Evolutionary conservation across 2,888 invertebrate genomes (phyloP), one percentile per base, ranked within the genome.

Genomic region (Phlogophora meticulosa): DNA sequence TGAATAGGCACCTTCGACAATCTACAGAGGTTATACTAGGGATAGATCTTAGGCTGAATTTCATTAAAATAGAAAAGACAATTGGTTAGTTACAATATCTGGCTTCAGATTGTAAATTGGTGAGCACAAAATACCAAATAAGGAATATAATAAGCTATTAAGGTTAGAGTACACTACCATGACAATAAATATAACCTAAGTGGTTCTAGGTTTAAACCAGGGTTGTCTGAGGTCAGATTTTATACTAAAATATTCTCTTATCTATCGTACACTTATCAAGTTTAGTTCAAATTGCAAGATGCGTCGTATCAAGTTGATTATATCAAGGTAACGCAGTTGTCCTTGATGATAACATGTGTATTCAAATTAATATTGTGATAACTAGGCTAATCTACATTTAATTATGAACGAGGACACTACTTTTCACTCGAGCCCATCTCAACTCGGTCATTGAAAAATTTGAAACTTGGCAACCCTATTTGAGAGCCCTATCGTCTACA

Each of bases 401-500:
- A 3, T 45, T 51, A 28, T 20, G 3, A 43, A 38, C 13, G 17
- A 22, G 4, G 11, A 28, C 11, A 4, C 10, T 49, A 20, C 13
- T 72, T 38, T 28, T 45, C 22, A 38, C 1, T 3, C 22, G 56
- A 20, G 17, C 45, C 20, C 28, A 7, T 40, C 11, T 22, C 24
- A 72, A 51, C 5, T 52, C 38, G 24, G 40, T 42, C 32, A 32
- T 38, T 55, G 55, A 49, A 65, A 55, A 76, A 9, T 63, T 32
- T 42, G 4, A 17, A 53, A 71, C 49, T 71, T 76, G 64, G 49
- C 72, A 76, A 71, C 76, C 72, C 76, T 64, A 4, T 45, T 22
- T 20, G 17, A 40, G 49, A 63, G 71, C 52, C 76, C 76, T 76
- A 76, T 73, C 76, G 64, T 64, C 72, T 64, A 64, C 72, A 58